Percentiles rank a stretch among this genome's conserved stretches.
Evolutionary conservation across 2,888 invertebrate species (phyloP).

Genomic region (Halictus ligatus): DNA sequence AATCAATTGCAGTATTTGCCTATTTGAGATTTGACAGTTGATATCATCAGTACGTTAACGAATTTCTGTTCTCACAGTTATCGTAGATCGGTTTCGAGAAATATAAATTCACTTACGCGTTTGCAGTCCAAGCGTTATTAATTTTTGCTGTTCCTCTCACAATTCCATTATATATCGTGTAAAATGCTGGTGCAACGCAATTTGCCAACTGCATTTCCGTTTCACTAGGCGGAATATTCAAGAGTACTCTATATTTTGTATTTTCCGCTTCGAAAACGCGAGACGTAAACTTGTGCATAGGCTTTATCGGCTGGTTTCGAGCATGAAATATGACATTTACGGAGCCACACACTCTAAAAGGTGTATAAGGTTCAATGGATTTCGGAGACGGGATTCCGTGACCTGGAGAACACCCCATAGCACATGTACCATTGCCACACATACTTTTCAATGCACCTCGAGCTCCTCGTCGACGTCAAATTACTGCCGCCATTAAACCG

Average conservation of each 20-base stretch:
- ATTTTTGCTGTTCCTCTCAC: not conserved
- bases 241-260: not conserved
- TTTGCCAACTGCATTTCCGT: not conserved
- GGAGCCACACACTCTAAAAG: constrained; percentile 2
- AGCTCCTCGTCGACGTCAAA: not conserved
- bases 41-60: not conserved
- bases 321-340: constrained; percentile 16
- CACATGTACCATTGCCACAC: not conserved
- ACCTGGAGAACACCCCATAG: constrained; percentile 10
- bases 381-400: constrained; percentile 24
- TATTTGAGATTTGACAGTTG: not conserved
- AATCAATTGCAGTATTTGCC: not conserved
- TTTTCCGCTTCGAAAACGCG: constrained; percentile 12
- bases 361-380: constrained; percentile 31
- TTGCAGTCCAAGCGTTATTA: not conserved
- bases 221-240: not conserved
- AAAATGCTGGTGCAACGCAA: not conserved
- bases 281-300: constrained; percentile 2
- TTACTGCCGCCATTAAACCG: constrained; percentile 11
- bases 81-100: too few relatives aligned
- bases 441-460: not conserved
- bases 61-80: not conserved
- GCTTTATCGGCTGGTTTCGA: constrained; percentile 21
- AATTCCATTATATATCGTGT: not conserved
- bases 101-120: not conserved